These are phyloP conservation scores for Rhinatrema bivittatum DNA, from an alignment of 2,797 vertebrate species.

Conservation along the genomic window DNA sequence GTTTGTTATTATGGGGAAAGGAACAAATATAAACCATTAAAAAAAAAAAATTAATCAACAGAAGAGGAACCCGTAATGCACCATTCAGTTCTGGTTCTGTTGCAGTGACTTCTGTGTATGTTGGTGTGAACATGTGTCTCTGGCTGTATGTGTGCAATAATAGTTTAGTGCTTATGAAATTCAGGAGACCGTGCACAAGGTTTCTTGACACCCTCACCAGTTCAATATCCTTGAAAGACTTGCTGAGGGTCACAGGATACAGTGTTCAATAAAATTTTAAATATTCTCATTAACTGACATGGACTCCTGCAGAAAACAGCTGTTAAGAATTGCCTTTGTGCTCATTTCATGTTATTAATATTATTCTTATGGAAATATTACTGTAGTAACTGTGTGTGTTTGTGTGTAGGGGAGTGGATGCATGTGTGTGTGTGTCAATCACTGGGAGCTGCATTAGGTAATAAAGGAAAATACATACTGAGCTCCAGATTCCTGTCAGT, in stretches of 20 bases:
- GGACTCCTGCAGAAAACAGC: conserved; percentile 10
- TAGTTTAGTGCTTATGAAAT: neutral
- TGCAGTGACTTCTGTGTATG: no score
- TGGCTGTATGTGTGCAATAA: neutral
- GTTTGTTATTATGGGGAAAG: no score
- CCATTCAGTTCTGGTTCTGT: no score
- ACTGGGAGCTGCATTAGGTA: no score
- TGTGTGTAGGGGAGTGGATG: no score
- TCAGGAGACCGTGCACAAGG: conserved; percentile 3
- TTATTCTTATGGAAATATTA: neutral
- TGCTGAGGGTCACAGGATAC: conserved; percentile 21
- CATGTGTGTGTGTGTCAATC: accelerated
- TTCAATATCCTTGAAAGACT: conserved; percentile 8
- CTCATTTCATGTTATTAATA: neutral
- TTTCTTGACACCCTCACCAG: conserved; percentile 18
- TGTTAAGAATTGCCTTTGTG: neutral
- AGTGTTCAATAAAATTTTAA: conserved; percentile 23
- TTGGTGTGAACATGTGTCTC: neutral
- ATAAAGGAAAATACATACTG: conserved; percentile 1
- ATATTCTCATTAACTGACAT: conserved; percentile 22
- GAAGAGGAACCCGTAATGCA: no score
- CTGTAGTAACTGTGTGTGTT: neutral
- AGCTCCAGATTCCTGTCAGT: neutral
- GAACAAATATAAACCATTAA: no score
- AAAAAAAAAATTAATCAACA: no score